Evolutionary conservation across 2,797 vertebrate genomes (phyloP), one percentile per base, ranked within the genome.

Genomic region (Arrhamphus sclerolepis): DNA sequence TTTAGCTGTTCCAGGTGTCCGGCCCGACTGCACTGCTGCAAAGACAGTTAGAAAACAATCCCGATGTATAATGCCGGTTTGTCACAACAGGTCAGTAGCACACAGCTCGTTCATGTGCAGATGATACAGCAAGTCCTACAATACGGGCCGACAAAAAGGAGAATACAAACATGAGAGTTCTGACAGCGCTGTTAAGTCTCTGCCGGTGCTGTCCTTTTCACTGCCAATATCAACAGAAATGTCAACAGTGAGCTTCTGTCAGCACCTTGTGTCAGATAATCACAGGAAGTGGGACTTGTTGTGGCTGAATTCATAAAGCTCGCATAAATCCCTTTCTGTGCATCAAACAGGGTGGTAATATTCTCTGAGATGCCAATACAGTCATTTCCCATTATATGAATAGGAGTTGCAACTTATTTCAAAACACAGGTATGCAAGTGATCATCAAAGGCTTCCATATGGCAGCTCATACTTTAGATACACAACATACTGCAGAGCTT

Each of bases 141-240:
- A 76, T 67, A 70, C 72, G 29, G 65, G 56, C 65, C 43, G 19
- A 84, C 78, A 83, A 78, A 84, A 64, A 78, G 70, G 40, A 61
- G 62, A 74, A 79, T 75, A 47, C 41, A 58, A 46, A 46, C 21
- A 29, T 10, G 56, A 70, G 67, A 77, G 76, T 80, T 75, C 57
- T 69, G 80, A 72, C 61, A 78, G 77, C 38, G 4, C 51, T 14
- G 65, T 65, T 18, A 82, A 81, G 79, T 81, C 81, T 78, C 63
- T 57, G 70, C 75, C 60, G 49, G n/a, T 40, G 60, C 65, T 68
- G 64, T 80, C 78, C 72, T 77, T 81, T 84, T 78, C 72, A 65
- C 72, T 83, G 84, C 66, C 84, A 88, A 79, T 87, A 90, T 90
- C 70, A 88, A 89, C 81, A 90, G 84, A 91, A 92, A 90, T 90